Conservation (phyloP, 2,888 invertebrate genomes). For the Nomada ferruginata region DNA sequence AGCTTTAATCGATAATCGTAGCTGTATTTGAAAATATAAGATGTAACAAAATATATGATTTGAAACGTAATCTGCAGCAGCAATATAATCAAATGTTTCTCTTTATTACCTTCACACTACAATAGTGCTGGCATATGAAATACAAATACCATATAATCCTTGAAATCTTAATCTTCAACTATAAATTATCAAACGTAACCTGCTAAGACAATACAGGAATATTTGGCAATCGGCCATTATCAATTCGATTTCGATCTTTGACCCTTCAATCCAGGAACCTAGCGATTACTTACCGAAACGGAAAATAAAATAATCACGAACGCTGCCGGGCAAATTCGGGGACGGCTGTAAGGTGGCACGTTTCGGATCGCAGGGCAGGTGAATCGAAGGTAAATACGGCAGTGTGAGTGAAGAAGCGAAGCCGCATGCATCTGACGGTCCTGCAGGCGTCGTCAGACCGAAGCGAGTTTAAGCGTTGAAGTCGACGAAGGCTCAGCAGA, state of each 20-base stretch:
- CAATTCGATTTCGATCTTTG: background rate
- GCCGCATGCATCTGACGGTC: slow-evolving; percentile 68
- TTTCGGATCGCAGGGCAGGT: slow-evolving; percentile 42
- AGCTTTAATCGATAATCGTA: too few relatives aligned
- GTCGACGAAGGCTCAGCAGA: slow-evolving; percentile 50
- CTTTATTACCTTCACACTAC: too few relatives aligned
- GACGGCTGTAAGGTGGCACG: slow-evolving; percentile 35
- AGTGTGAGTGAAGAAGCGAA: slow-evolving; percentile 48
- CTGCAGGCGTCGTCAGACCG: slow-evolving; percentile 46
- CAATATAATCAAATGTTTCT: too few relatives aligned
- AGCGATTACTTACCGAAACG: background rate
- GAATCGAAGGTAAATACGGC: slow-evolving; percentile 62
- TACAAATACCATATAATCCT: too few relatives aligned
- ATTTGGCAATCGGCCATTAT: background rate
- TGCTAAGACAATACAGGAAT: too few relatives aligned
- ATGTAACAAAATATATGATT: too few relatives aligned
- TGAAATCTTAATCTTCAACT: too few relatives aligned
- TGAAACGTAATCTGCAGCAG: too few relatives aligned
- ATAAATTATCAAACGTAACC: too few relatives aligned
- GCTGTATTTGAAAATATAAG: too few relatives aligned
- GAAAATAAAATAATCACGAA: background rate
- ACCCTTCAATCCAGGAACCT: background rate
- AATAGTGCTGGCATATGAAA: too few relatives aligned
- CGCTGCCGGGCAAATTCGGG: background rate
- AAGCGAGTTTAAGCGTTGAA: slow-evolving; percentile 38